Percentiles rank a stretch among this genome's conserved stretches.
phyloP scores from a whole-genome alignment of 2,888 invertebrate species.

The Pollenia labialis region DNA sequence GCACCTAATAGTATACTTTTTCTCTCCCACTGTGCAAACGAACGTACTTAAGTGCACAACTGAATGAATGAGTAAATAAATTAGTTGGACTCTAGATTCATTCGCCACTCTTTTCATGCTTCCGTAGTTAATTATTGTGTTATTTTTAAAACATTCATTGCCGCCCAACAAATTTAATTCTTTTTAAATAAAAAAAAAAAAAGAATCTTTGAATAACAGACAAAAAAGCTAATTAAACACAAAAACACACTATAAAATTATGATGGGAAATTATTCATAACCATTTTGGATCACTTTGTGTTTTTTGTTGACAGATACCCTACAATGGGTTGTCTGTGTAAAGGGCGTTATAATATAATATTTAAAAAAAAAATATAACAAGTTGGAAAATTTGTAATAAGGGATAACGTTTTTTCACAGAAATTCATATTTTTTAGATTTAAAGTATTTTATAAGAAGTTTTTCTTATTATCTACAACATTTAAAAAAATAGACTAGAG shows the following conservation, averaged over 20 bases:
- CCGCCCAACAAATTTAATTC: conserved; percentile 37
- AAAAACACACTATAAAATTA: conserved; percentile 11
- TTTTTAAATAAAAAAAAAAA: background rate
- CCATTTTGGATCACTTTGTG: conserved; percentile 11
- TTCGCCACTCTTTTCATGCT: conserved; percentile 54
- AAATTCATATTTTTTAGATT: too few relatives aligned
- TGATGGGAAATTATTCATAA: conserved; percentile 41
- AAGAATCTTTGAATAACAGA: conserved; percentile 11
- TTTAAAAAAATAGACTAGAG: too few relatives aligned
- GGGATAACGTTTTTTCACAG: too few relatives aligned
- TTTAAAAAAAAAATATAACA: background rate
- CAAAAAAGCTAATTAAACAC: conserved; percentile 37
- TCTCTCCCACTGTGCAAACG: background rate
- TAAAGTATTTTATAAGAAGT: too few relatives aligned
- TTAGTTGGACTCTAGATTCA: conserved; percentile 28
- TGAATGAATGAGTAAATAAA: conserved; percentile 42
- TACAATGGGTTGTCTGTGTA: background rate
- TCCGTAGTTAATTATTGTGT: conserved; percentile 59
- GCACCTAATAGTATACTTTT: background rate
- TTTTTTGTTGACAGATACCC: background rate
- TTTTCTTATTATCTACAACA: too few relatives aligned
- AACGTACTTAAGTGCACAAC: conserved; percentile 5
- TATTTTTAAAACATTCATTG: conserved; percentile 55
- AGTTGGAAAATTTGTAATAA: background rate
- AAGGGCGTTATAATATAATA: background rate